Conservation (phyloP, 1,140 invertebrate species). For the Drosophila novamexicana region DNA sequence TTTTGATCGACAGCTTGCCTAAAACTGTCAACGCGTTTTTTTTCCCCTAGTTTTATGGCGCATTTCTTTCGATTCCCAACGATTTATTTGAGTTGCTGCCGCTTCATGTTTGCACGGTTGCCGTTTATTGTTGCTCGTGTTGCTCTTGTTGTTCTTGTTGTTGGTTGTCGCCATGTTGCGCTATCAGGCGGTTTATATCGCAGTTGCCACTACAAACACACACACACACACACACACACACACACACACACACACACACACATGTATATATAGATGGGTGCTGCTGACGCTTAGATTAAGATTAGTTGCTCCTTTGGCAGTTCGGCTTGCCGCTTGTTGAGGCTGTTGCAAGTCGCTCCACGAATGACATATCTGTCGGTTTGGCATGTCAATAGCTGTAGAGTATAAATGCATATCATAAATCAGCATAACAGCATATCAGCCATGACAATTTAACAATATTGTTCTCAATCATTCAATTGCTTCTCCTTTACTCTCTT, state of each 20-base stretch:
- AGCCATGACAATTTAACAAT: slow-evolving; percentile 18
- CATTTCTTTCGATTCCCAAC: slow-evolving; percentile 71
- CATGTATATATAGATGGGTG: not conserved
- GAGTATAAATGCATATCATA: slow-evolving; percentile 31
- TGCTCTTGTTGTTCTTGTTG: slow-evolving; percentile 36
- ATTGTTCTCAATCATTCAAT: slow-evolving; percentile 14
- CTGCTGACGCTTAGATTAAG: slow-evolving; percentile 73
- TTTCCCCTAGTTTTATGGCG: slow-evolving; percentile 64
- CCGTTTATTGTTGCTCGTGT: slow-evolving; percentile 28
- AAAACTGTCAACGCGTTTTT: slow-evolving; percentile 78
- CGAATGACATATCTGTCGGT: slow-evolving; percentile 28
- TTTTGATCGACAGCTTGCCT: slow-evolving; percentile 81
- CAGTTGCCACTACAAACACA: slow-evolving; percentile 30
- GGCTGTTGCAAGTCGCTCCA: slow-evolving; percentile 24
- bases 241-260: not conserved
- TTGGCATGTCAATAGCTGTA: slow-evolving; percentile 16
- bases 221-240: slow-evolving; percentile 5
- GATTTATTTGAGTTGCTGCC: slow-evolving; percentile 71
- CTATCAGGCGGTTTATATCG: slow-evolving; percentile 55
- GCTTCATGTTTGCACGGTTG: slow-evolving; percentile 68
- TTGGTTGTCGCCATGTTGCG: slow-evolving; percentile 44
- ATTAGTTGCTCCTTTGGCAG: slow-evolving; percentile 54
- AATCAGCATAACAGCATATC: slow-evolving; percentile 28
- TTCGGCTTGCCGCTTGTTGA: slow-evolving; percentile 32
- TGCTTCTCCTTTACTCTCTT: not conserved